Percentiles rank a stretch among this genome's conserved stretches.
These are phyloP conservation scores for Oxygymnocypris stewartii DNA, from an alignment of 2,113 vertebrate species.

Conservation along the genomic window DNA sequence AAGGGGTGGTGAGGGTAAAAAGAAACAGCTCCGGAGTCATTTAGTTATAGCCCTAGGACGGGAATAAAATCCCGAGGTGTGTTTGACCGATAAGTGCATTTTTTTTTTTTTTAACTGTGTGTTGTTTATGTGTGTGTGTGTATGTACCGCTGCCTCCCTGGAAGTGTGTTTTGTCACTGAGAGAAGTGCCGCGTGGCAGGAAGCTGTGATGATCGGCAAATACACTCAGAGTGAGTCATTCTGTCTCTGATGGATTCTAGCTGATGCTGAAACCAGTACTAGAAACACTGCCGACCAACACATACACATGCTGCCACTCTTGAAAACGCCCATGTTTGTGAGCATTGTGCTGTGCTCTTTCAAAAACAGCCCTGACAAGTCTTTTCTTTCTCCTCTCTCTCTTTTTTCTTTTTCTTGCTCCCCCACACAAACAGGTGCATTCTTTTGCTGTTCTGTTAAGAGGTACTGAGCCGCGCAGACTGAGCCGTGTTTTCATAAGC, in stretches of 20 bases:
- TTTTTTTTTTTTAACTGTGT: too few species aligned
- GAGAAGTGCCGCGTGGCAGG: constrained; percentile 48
- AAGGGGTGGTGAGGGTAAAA: not conserved
- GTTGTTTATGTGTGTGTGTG: constrained; percentile 35
- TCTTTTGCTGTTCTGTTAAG: constrained; percentile 19
- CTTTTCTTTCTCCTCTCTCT: constrained; percentile 14
- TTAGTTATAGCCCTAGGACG: not conserved
- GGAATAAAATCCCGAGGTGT: not conserved
- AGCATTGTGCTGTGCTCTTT: constrained; percentile 36
- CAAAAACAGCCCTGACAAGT: constrained; percentile 38
- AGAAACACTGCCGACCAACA: constrained; percentile 42
- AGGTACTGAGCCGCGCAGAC: constrained; percentile 31
- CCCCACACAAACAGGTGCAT: not conserved
- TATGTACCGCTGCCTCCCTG: constrained; percentile 26
- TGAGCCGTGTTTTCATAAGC: constrained; percentile 49
- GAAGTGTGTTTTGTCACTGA: constrained; percentile 45
- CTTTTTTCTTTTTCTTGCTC: not conserved
- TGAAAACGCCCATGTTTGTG: constrained; percentile 41
- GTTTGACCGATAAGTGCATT: constrained; percentile 11
- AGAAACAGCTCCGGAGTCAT: not conserved
- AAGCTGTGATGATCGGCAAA: constrained; percentile 58
- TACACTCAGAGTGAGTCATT: constrained; percentile 56
- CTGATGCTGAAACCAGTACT: constrained; percentile 52
- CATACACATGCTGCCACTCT: constrained; percentile 46
- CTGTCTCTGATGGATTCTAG: constrained; percentile 49